phyloP scores from a whole-genome alignment of 2,888 invertebrate genomes.

The Erebia palarica region DNA sequence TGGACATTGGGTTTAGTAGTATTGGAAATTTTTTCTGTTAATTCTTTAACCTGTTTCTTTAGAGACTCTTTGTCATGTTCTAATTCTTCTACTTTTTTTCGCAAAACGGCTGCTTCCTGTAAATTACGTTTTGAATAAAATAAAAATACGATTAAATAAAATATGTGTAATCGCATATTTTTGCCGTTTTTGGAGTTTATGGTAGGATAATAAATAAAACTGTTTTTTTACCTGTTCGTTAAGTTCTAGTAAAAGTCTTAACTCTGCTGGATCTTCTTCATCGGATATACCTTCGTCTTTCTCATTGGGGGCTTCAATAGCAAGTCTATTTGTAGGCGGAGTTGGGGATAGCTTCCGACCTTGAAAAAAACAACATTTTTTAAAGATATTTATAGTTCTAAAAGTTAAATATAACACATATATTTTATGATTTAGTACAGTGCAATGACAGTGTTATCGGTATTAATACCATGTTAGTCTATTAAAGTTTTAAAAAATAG shows the following conservation, averaged over 20 bases:
- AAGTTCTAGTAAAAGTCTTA: slow-evolving; percentile 92
- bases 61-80: slow-evolving; percentile 90
- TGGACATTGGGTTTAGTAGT: slow-evolving; percentile 65
- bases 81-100: slow-evolving; percentile 91
- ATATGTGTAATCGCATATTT: background rate
- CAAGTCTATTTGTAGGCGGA: slow-evolving; percentile 84
- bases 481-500: slow-evolving; percentile 17
- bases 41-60: slow-evolving; percentile 88
- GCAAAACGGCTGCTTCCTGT: slow-evolving; percentile 90
- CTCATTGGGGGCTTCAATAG: slow-evolving; percentile 85
- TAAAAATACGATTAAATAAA: background rate
- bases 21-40: slow-evolving; percentile 86
- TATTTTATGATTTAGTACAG: slow-evolving; percentile 40
- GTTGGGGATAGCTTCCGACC: slow-evolving; percentile 88
- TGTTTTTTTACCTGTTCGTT: slow-evolving; percentile 88
- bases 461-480: slow-evolving; percentile 31
- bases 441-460: slow-evolving; percentile 37
- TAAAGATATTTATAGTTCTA: slow-evolving; percentile 31
- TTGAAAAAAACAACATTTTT: slow-evolving; percentile 48
- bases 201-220: background rate
- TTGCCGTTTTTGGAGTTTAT: background rate
- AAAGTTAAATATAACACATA: slow-evolving; percentile 37
- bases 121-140: background rate
- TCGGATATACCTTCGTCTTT: slow-evolving; percentile 89
- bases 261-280: slow-evolving; percentile 91